Base-by-base conservation (phyloP, 2,113 vertebrate genomes). In the Poeciliopsis prolifica region DNA sequence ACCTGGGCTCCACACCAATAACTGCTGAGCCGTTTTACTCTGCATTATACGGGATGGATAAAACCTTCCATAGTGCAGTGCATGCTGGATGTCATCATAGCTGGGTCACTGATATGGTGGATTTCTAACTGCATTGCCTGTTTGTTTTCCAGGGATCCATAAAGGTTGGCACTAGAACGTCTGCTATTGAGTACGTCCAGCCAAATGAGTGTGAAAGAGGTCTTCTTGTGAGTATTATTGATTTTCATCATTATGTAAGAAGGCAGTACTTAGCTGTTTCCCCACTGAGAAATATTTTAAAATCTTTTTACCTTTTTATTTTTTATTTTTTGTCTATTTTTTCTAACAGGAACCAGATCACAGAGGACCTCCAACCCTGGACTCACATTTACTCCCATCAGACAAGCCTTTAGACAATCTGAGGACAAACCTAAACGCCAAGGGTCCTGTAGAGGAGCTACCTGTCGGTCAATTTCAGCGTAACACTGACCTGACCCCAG, bases 141-240 rank as follows among this genome's bases (percentile, higher is more conserved):
- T 88, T 87, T n/a, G 92, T 92, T 90, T 95, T 95, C 90, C 95
- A 99, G 98, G 96, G 97, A 76, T 95, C 94, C 88, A 93, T 99
- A 86, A 94, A 95, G 77, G 96, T 99, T 75, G 96, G 95, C 91
- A 95, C 94, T 91, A 97, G 96, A 92, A 95, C 96, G 29, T 94
- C 97, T 61, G 95, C 94, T 67, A 94, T 99, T 85, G 96, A 96
- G 90, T 99, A 97, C 91, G 92, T 96, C 82, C 95, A 91, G 69
- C 85, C 92, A 72, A 92, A 92, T 15, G 85, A 92, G 68, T 73
- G 24, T 85, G 70, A 82, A 68, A 90, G 86, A 76, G 74, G 81
- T 61, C 61, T 80, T 64, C 85, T 78, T 76, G 86, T 94, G 68
- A 90, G 87, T 87, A 28, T 58, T 58, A 15, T 12, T n/a, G 10